Base-by-base conservation (phyloP, 2,113 vertebrate species). In the Lipophrys pholis region DNA sequence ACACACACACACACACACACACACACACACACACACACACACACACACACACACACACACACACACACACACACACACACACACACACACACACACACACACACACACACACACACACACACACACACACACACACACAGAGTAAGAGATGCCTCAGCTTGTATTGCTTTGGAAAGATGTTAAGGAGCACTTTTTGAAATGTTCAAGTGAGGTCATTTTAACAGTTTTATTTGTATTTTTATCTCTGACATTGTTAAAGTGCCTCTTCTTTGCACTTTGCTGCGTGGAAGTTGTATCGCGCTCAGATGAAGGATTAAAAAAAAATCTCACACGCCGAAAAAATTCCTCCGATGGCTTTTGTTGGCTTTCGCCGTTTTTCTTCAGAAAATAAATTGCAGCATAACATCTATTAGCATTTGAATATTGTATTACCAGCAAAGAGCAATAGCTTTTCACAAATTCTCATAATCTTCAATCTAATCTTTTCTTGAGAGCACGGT, bases 341-440 rank as follows among this genome's bases (percentile, higher is more conserved):
- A 30, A 89, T 73, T 57, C 87, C 81, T 54, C 1, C 70, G 67
- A 82, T 30, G 66, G 63, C 30, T 84, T 86, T 85, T 90, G 79
- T 89, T 90, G 56, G 60, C 81, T 88, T 89, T 74, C 76, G 63
- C 69, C 58, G 59, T 84, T 87, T 85, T 65, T 85, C 73, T 79
- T 83, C 68, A 75, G 59, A 88, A 83, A 83, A 90, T 62, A 68
- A 63, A 92, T 90, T 75, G 62, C 74, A 74, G 72, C 67, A 52
- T 75, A 87, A 80, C 60, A 76, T 78, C 79, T 86, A 88, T 93
- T 92, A 90, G 81, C 83, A 86, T 93, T 88, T 90, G 77, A 90
- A 90, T 89, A 74, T 83, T 83, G 73, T 81, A 84, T 80, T 72
- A 82, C 52, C 64, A 69, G 84, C 56, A 82, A 79, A 87, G 66